Evolutionary conservation across 2,113 vertebrate genomes (phyloP), one percentile per base, ranked within the genome.

Genomic region (Odocoileus virginianus): DNA sequence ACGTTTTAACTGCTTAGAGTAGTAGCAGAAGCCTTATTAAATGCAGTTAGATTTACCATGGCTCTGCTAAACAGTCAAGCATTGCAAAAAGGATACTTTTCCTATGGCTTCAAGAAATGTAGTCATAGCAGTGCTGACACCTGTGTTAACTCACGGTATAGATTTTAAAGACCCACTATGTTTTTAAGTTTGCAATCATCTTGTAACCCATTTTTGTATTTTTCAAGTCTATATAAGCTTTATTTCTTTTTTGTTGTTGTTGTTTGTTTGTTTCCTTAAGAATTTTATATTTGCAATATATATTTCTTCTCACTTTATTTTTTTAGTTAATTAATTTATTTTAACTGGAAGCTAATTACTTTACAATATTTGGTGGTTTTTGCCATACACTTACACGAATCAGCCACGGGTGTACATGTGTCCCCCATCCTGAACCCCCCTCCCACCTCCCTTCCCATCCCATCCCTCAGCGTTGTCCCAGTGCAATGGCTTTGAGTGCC

Each of bases 1-100:
- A 95, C 92, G 95, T 94, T 97, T 96, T 93, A 89, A 97, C 84
- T 94, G 89, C 90, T 79, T 14, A 60, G 79, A 71, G 74, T 90
- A 89, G 91, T 93, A 84, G 64, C 50, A 96, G 92, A 95, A 92
- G 83, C 95, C 89, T 97, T 98, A 94, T 0, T 0, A 78, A 92
- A 97, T 98, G 54, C 74, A 89, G 19, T 89, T 93, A 83, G 43
- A 96, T 57, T 96, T 96, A 61, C 33, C 28, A n/a, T 79, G 83
- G 83, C 83, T 97, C 47, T 97, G 95, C 96, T 74, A 82, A 98
- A 71, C 47, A 91, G 10, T 52, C 28, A 87, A 97, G 47, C 1
- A 50, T 47, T 94, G 17, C 7, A 55, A 45, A 86, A 82, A 95
- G 94, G 5, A 60, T 91, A 54, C 52, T 88, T 94, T 3, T 11